phyloP scores from a whole-genome alignment of 2,797 vertebrate genomes.

The Poeciliopsis presidionis region DNA sequence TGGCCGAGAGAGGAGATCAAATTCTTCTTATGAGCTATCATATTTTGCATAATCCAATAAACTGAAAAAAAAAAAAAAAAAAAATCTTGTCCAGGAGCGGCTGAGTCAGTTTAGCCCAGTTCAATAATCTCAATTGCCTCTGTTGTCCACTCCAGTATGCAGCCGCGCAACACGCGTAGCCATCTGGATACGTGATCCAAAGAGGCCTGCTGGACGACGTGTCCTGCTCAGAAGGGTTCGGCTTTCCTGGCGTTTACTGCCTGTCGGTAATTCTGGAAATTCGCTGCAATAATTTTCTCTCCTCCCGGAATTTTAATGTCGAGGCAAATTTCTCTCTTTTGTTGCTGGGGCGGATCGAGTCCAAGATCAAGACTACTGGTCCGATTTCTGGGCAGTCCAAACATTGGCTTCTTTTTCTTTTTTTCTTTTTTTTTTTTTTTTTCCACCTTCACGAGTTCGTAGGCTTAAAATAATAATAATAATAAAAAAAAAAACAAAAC shows the following conservation, averaged over 20 bases:
- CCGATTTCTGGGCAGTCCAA: conserved; percentile 66
- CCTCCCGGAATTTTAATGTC: conserved; percentile 58
- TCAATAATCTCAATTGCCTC: conserved; percentile 60
- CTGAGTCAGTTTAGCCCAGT: conserved; percentile 51
- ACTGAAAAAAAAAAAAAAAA: conserved; percentile 9
- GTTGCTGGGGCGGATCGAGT: conserved; percentile 62
- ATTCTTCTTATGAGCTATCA: conserved; percentile 65
- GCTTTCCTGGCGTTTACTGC: conserved; percentile 57
- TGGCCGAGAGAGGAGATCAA: conserved; percentile 45
- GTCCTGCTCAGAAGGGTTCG: conserved; percentile 39
- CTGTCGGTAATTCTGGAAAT: conserved; percentile 70
- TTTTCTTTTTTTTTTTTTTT: conserved; percentile 55
- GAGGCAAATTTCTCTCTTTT: conserved; percentile 70
- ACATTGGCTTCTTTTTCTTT: conserved; percentile 52
- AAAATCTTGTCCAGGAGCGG: conserved; percentile 44
- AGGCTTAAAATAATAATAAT: conserved; percentile 48
- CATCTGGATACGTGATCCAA: conserved; percentile 50
- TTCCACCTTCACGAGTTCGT: conserved; percentile 50
- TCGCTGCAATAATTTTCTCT: conserved; percentile 46
- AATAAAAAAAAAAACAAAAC: no score
- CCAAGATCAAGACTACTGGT: conserved; percentile 63
- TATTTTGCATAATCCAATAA: conserved; percentile 69
- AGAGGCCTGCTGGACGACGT: conserved; percentile 43
- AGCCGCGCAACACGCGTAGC: conserved; percentile 44
- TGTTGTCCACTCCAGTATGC: conserved; percentile 41